Evolutionary conservation across 2,113 vertebrate species (phyloP).

Genomic region (Melanocharis versteri): DNA sequence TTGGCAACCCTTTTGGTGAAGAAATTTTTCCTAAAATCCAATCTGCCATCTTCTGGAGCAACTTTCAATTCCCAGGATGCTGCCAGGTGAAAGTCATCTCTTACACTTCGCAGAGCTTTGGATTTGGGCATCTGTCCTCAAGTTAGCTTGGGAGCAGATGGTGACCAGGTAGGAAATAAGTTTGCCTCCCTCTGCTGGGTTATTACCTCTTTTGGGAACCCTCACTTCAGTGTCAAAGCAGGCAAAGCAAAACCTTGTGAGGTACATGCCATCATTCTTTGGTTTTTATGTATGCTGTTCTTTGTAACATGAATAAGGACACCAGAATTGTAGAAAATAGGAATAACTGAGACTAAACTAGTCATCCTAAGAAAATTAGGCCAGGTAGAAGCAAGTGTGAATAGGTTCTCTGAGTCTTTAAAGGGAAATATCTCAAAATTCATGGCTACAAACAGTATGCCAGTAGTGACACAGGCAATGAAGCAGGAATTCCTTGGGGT

Average conservation of each 20-base stretch:
- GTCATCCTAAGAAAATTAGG: not conserved
- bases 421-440: not conserved
- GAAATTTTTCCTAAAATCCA: not conserved
- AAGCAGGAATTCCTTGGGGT: not conserved
- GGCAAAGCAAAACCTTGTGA: not conserved
- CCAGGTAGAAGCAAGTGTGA: not conserved
- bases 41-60: not conserved
- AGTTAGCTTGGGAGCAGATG: not conserved
- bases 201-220: not conserved
- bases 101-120: not conserved
- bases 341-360: not conserved
- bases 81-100: not conserved
- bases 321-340: not conserved
- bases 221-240: not conserved
- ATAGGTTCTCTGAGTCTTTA: not conserved
- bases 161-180: not conserved
- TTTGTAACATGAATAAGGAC: not conserved
- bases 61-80: not conserved
- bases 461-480: slow-evolving; percentile 9
- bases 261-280: not conserved
- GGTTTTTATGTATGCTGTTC: not conserved
- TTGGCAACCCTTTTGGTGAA: not conserved
- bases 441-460: not conserved
- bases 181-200: not conserved
- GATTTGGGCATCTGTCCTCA: not conserved